Evolutionary conservation across 1,140 invertebrate species (phyloP), one percentile per base, ranked within the genome.

Genomic region (Diplogasteroides magnus): DNA sequence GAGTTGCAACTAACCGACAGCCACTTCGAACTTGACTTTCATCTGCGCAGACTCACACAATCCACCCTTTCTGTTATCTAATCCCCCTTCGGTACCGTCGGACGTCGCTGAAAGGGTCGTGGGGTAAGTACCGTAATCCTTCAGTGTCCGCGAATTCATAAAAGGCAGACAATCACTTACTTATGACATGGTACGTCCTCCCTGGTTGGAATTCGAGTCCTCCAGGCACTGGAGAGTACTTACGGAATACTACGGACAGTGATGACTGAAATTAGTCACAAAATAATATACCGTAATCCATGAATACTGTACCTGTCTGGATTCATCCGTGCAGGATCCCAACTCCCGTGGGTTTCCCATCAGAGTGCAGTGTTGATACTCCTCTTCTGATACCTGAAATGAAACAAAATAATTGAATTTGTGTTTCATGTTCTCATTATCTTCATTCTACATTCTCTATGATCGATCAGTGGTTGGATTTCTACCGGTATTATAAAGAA

Each of bases 1-100:
- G n/a, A n/a, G n/a, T n/a, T n/a, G n/a, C n/a, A n/a, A n/a, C n/a
- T n/a, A n/a, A n/a, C n/a, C n/a, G n/a, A n/a, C n/a, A n/a, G 29
- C 57, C 15, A 72, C 64, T 60, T 72, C 70, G 31, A 72, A 72
- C 56, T 72, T 72, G 32, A 72, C 55, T 37, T 72, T 72, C 70
- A 72, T 72, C 29, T 72, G 70, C 31, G 58, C 29, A n/a, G 31
- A 31, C 27, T 57, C 19, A 48, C 70, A 72, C 2, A 72, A 28
- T 26, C 70, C 70, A 37, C 65, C 70, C 56, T 64, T 72, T 48
- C 63, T 61, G 31, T 68, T 59, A 31, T 72, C 70, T 2, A 72
- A 63, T 61, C 70, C 70, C 13, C 67, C 70, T 37, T 26, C 26
- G 3, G 70, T 67, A 19, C 70, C 70, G 28, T 72, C 66, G 19